Percentiles rank a stretch among this genome's conserved stretches.
phyloP scores from a whole-genome alignment of 2,888 invertebrate genomes.

The Helobdella robusta region DNA sequence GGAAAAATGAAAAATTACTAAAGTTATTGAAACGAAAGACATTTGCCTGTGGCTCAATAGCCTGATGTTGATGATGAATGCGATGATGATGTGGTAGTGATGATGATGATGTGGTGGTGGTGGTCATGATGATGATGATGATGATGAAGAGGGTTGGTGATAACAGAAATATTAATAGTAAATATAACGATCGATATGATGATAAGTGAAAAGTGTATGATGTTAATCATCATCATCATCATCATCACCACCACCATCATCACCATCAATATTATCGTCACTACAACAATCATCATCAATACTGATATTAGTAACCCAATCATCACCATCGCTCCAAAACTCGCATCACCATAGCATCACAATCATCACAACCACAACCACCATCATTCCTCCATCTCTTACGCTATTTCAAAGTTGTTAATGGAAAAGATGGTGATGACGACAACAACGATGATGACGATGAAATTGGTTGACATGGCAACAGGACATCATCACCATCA shows the following conservation, averaged over 20 bases:
- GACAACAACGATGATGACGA: background rate
- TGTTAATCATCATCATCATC: constrained; percentile 8
- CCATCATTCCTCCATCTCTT: too few species aligned
- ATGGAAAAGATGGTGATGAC: background rate
- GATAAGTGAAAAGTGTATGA: background rate
- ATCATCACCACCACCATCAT: background rate
- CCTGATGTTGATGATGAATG: background rate
- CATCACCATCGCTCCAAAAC: too few species aligned
- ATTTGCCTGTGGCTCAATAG: background rate
- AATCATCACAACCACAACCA: too few species aligned
- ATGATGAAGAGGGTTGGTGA: background rate
- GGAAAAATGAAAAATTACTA: too few species aligned
- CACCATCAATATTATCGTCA: background rate
- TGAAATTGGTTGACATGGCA: background rate
- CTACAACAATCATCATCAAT: background rate
- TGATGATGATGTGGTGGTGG: background rate
- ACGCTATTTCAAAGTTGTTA: background rate
- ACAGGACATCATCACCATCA: too few species aligned
- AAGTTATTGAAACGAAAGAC: too few species aligned
- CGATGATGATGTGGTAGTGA: background rate
- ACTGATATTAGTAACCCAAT: too few species aligned
- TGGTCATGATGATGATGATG: background rate
- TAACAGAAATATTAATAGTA: background rate
- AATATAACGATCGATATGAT: background rate
- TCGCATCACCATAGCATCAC: too few species aligned